Evolutionary conservation across 1,140 invertebrate genomes (phyloP), one percentile per base, ranked within the genome.

Genomic region (Leptinotarsa defecta): DNA sequence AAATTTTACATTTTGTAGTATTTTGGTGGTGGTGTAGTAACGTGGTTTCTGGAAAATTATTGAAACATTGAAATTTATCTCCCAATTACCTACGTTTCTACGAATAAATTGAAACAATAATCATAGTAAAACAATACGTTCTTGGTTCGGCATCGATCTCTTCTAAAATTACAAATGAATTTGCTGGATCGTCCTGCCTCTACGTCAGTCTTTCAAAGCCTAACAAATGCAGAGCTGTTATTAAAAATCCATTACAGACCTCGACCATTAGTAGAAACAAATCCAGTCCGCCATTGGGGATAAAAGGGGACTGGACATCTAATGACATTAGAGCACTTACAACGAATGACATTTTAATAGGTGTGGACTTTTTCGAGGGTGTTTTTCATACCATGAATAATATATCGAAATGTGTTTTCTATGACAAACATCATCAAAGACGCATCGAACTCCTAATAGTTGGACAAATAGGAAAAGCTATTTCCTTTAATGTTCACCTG

Each of bases 241-340:
- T 84, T 84, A 84, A 84, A 84, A 83, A 79, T 68, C 77, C 82
- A 84, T 84, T 82, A 84, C 74, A 75, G 74, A 13, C 71, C 67
- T 73, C 78, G 80, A 79, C 80, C 82, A 83, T 83, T 82, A 83
- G 78, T 71, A 74, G 73, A 78, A 82, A 76, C 79, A 76, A 77
- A 78, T 70, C 68, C 68, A 57, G 52, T 57, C 76, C 72, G 77
- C 74, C 82, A 78, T 80, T 79, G 76, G 78, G 77, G 77, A 80
- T 74, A 74, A 73, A 79, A 73, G 76, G 77, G 74, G 20, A 61
- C 80, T 80, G 75, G 77, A 78, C 79, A 79, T 76, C 77, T 82
- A 81, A 82, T 81, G 81, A 74, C 78, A 82, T 82, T 78, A 79
- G 78, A 74, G 74, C 76, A 77, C 76, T 76, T 76, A 76, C 73